phyloP scores from a whole-genome alignment of 2,888 invertebrate species.

The Caenorhabditis becei region DNA sequence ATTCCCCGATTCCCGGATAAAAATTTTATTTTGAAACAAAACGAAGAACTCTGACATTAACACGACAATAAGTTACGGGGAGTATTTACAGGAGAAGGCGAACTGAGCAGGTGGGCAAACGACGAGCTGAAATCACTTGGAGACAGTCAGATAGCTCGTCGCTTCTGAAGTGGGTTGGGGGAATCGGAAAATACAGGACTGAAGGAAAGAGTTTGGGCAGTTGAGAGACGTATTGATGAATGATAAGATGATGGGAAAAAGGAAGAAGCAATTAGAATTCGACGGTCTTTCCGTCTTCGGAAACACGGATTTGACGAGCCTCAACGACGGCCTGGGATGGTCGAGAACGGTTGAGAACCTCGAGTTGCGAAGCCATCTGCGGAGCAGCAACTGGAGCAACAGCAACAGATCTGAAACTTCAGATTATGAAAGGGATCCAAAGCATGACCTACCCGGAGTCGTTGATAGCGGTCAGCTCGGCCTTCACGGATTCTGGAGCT shows the following conservation, averaged over 20 bases:
- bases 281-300: constrained; percentile 56
- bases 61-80: background rate
- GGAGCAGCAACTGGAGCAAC: constrained; percentile 18
- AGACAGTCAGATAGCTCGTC: constrained; percentile 50
- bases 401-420: background rate
- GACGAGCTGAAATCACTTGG: constrained; percentile 55
- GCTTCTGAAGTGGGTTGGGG: constrained; percentile 27
- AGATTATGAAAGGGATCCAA: background rate
- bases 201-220: constrained; percentile 59
- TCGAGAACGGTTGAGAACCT: constrained; percentile 41
- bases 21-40: constrained; percentile 16
- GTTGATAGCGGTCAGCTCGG: constrained; percentile 48
- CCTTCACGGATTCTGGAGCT: constrained; percentile 54
- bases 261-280: constrained; percentile 52
- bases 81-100: constrained; percentile 44
- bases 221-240: constrained; percentile 31
- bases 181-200: constrained; percentile 12
- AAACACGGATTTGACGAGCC: constrained; percentile 55
- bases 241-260: background rate
- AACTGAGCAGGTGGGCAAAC: constrained; percentile 62
- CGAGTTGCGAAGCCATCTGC: constrained; percentile 31
- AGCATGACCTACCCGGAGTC: constrained; percentile 21
- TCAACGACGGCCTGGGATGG: constrained; percentile 52
- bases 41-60: background rate
- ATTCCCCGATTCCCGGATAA: constrained; percentile 32